A percentile compares a stretch with the other conserved stretches of the same genome.
Evolutionary conservation across 2,888 invertebrate genomes (phyloP).

Genomic region (Eudemis profundana): DNA sequence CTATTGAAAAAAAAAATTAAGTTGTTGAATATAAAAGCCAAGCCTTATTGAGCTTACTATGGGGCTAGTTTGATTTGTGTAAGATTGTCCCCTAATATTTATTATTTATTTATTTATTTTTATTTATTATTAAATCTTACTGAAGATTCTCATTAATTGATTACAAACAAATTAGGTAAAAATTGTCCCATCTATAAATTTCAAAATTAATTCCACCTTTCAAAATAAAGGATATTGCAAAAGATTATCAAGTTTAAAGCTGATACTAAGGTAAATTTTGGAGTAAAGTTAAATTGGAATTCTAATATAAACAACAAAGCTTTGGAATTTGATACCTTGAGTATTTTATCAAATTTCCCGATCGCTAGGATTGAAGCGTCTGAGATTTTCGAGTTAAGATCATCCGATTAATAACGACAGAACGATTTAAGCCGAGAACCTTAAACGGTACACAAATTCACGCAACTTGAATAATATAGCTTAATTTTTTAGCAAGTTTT

Average conservation of each 20-base stretch:
- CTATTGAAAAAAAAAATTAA: too few relatives aligned
- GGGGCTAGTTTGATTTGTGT: too few relatives aligned
- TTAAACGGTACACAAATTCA: neutral
- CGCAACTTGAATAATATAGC: neutral
- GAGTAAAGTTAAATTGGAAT: constrained; percentile 26
- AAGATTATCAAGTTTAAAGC: neutral
- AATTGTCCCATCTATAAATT: too few relatives aligned
- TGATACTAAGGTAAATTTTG: constrained; percentile 9
- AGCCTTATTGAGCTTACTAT: too few relatives aligned
- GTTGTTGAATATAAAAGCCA: too few relatives aligned
- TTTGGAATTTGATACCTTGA: constrained; percentile 22
- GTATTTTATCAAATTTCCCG: constrained; percentile 38
- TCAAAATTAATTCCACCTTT: too few relatives aligned
- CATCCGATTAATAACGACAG: neutral
- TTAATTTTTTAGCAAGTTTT: too few relatives aligned
- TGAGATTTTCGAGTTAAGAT: constrained; percentile 6
- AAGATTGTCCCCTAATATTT: too few relatives aligned
- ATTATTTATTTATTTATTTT: too few relatives aligned
- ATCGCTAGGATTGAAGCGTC: constrained; percentile 17
- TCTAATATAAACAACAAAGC: constrained; percentile 35
- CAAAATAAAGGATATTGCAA: neutral
- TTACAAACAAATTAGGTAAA: too few relatives aligned
- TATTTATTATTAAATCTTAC: too few relatives aligned
- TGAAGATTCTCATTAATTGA: too few relatives aligned
- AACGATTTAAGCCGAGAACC: neutral